Evolutionary conservation across 2,888 invertebrate genomes (phyloP), one percentile per base, ranked within the genome.

Genomic region (Thera britannica): DNA sequence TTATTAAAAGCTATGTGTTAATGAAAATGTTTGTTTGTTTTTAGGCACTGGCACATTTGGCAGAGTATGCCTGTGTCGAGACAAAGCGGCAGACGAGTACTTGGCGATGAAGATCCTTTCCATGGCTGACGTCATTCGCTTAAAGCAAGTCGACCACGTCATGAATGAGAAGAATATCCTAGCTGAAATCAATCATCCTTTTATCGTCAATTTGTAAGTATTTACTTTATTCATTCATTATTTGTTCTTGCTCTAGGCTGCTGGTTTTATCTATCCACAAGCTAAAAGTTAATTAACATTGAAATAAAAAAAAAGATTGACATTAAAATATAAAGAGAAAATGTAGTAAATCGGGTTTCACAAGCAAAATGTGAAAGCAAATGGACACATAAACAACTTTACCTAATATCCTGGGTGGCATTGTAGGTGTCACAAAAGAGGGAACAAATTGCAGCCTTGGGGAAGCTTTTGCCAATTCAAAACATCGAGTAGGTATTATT

Each of bases 71-170:
- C 93, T 99, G 68, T 97, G 98, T 84, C 95, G 97, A 78, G 97
- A 98, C 89, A 97, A 97, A 86, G 95, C 96, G 62, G 96, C 96
- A 56, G 96, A 96, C 80, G 96, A 96, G 84, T 98, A 97, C 88
- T 96, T 97, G 83, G 99, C 99, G 57, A 97, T 99, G 95, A 99
- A 99, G 94, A 97, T 99, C 77, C 95, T 99, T 75, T 97, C 97
- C 68, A 97, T 99, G 94, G 96, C 97, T 55, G 98, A 98, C 90
- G 97, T 99, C 74, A 98, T 99, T 82, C 96, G 98, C 83, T 95
- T 98, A 79, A 98, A 99, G 91, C 99, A 99, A 94, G 98, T 98
- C 79, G 98, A 98, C 82, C 99, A 99, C 91, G 99, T 99, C 72
- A 97, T 98, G 94, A 99, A 98, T 90, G 99, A 99, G 93, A 98